Evolutionary conservation across 2,888 invertebrate genomes (phyloP).

Genomic region (Apodemia mormo): DNA sequence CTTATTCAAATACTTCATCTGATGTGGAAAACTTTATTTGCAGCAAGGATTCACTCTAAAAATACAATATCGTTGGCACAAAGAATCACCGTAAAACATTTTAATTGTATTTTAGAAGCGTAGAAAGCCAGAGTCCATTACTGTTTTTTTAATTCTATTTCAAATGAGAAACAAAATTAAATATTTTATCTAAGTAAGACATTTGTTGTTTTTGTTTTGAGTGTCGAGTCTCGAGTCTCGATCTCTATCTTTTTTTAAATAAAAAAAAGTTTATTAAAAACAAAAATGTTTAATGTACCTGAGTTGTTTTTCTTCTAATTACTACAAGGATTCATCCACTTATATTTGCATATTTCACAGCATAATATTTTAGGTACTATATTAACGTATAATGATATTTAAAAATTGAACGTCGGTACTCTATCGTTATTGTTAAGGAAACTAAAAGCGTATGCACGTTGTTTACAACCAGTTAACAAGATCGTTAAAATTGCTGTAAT

Average conservation of each 20-base stretch:
- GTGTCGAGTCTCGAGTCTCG: not conserved
- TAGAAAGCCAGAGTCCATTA: not conserved
- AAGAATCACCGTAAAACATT: not conserved
- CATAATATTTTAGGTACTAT: too few species aligned
- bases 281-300: too few species aligned
- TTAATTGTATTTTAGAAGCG: not conserved
- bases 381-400: too few species aligned
- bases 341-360: too few species aligned
- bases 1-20: not conserved
- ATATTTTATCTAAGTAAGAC: not conserved
- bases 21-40: not conserved
- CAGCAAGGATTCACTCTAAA: not conserved
- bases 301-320: too few species aligned
- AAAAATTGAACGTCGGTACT: too few species aligned
- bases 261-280: too few species aligned
- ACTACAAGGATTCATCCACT: too few species aligned
- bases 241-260: not conserved
- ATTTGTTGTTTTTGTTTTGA: not conserved
- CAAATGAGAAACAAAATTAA: not conserved
- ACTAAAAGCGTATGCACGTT: too few species aligned
- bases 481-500: too few species aligned
- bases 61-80: not conserved
- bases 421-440: too few species aligned
- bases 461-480: too few species aligned
- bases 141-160: slow-evolving; percentile 1